Base-by-base conservation (phyloP, 1,140 invertebrate genomes). In the Meteorus sp. region DNA sequence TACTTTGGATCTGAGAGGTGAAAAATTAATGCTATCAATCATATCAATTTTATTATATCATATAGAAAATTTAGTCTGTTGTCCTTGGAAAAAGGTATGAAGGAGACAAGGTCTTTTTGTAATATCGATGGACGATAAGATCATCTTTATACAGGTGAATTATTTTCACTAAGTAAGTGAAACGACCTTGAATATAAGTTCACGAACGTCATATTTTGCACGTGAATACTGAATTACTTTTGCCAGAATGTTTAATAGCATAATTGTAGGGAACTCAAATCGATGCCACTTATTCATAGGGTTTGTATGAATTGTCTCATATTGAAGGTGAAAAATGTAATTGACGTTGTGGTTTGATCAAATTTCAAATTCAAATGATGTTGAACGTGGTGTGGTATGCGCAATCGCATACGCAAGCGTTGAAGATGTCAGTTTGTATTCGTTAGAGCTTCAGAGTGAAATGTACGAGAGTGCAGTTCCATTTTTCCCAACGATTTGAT, bases 211-310 rank as follows among this genome's bases (percentile, higher is more conserved):
- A 52, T 35, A 9, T n/a, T 13, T 19, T 23, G 8, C 47, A 4
- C 20, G 17, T 22, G 4, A 6, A 23, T 35, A 41, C 29, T 37
- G 17, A 39, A 51, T 35, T 58, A 9, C 43, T 43, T 58, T 43
- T 23, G 22, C 29, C 13, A 39, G 8, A 39, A 25, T 37, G 51
- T 48, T 58, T 58, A 25, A 58, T 35, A 47, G 39, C 47, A 58
- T 58, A 58, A 58, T 50, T 58, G 39, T 20, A 20, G 13, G 13
- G 13, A 39, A 5, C 17, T 39, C 11, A 45, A 7, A 23, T 45
- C 22, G 19, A 44, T 44, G 20, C 41, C 41, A 19, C 17, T 17
- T n/a, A n/a, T n/a, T n/a, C n/a, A n/a, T n/a, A n/a, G n/a, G n/a
- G n/a, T n/a, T n/a, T n/a, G 22, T 11, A 35, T 13, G 9, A 35